Base-by-base conservation (phyloP, 1,140 invertebrate genomes). In the Globodera rostochiensis region DNA sequence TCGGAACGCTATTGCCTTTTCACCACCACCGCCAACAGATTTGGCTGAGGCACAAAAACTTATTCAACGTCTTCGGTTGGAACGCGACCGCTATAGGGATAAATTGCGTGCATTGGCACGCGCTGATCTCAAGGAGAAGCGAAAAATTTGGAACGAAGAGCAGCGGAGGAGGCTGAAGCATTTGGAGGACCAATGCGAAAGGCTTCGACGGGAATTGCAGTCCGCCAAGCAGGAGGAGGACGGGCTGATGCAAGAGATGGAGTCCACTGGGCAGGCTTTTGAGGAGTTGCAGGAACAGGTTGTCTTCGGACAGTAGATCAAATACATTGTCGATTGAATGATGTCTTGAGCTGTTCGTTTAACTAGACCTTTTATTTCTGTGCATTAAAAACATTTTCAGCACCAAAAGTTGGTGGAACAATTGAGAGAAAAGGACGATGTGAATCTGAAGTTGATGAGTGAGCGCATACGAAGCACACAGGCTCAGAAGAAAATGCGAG, bases 241-340 rank as follows among this genome's bases (percentile, higher is more conserved):
- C 90, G 96, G 96, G 3, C 91, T 99, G 75, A 91, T 98, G 5
- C 98, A 96, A 89, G 98, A 99, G 91, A 98, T 99, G 95, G 98
- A 99, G 90, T 96, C 98, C 1, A 99, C 81, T 46, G 84, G 85
- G 47, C 84, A 95, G 93, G 97, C 97, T 0, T 98, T 98, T 90
- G 97, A 99, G 91, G 97, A 99, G 88, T 98, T 98, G 96, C 96
- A 98, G 91, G 96, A 98, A 89, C 96, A 98, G 90, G 95, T 97
- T 98, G 15, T 60, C 36, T 79, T 79, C 0, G 71, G 3, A 47
- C 49, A 47, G 6, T 97, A 36, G 36, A 1, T 36, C 1, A 0
- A 36, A 36, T 36, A 36, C 36, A 36, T 36, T 36, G 36, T 36
- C 36, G 36, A 36, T 36, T 36, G 36, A 36, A 36, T 36, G 2